Base-by-base conservation (phyloP, 2,888 invertebrate species). In the Frankliniella intonsa region DNA sequence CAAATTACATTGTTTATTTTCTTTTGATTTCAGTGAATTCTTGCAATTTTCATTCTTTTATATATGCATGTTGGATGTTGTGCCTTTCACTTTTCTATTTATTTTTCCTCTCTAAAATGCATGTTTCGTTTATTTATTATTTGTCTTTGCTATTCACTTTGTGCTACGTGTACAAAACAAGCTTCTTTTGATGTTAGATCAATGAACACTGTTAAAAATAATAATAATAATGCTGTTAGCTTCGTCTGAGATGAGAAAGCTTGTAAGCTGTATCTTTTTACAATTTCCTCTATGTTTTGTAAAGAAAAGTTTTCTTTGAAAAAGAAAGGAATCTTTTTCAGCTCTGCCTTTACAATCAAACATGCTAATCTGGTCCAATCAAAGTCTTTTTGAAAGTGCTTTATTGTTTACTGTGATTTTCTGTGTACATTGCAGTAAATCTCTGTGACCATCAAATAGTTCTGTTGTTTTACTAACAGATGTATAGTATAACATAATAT, bases 21-120 rank as follows among this genome's bases (percentile, higher is more conserved):
- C 55, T 83, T 82, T 49, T 27, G 81, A 83, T 80, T 80, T 83
- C 82, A 82, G 82, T 83, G 82, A 82, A 80, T 76, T 81, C 83
- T 81, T 82, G 76, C 81, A 49, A 80, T 69, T 83, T 81, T 83
- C 80, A 14, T 82, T 80, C 80, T 19, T 82, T 79, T 80, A 38
- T 38, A 38, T 5, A 38, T 38, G 38, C 38, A 38, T 38, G 38
- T 38, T 81, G 55, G 82, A 49, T 83, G 81, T 83, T 80, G 38
- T 69, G 38, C 50, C 38, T 81, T 69, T 69, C 38, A 38, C 38
- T 81, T 27, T 38, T 80, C 22, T 79, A 80, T 80, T 17, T 55
- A 50, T 81, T 81, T 81, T 19, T 49, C n/a, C 51, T 38, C 50
- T 80, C 76, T 69, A 55, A 38, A 38, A 38, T 38, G 38, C 38